Base-by-base conservation (phyloP, 1,140 invertebrate species). In the Cherax destructor region DNA sequence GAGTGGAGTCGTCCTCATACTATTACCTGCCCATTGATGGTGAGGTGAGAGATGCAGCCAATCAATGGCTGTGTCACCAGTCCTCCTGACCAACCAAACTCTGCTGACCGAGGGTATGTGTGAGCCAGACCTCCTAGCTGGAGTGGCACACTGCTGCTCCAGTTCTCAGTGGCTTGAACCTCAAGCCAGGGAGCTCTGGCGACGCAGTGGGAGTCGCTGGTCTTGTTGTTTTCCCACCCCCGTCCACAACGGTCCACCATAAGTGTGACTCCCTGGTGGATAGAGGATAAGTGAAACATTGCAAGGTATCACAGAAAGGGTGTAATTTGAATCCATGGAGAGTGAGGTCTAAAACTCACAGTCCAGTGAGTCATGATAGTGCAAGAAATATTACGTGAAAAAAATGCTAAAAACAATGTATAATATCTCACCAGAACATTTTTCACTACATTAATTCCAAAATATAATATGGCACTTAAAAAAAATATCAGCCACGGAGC, bases 41-140 rank as follows among this genome's bases (percentile, higher is more conserved):
- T 74, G 69, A 86, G 69, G 49, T 30, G 84, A 0, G 84, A 49
- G 1, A 86, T 18, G 24, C 84, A 86, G 72, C 84, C 84, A 11
- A 16, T n/a, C 24, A 86, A 52, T 18, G 69, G 16, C 18, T 56
- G 47, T 50, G 18, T 41, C 30, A 69, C 69, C 7, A 69, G 72
- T 4, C 65, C 21, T 11, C 24, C 69, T 24, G 30, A 69, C 84
- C 84, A 86, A 21, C 84, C 84, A 56, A 69, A 69, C 3, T 76
- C 30, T 18, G 21, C 72, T 11, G 69, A n/a, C 4, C 2, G 16
- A 18, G 84, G 84, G 4, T 61, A 69, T 24, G 49, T 18, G 11
- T 86, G 84, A 50, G 84, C 84, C 6, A 86, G 49, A 47, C 84
- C 84, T 30, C 84, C 84, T 16, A 86, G 24, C 72, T 86, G 84